Percentiles rank a stretch among this genome's conserved stretches.
Evolutionary conservation across 2,113 vertebrate genomes (phyloP).

Genomic region (Ifrita kowaldi): DNA sequence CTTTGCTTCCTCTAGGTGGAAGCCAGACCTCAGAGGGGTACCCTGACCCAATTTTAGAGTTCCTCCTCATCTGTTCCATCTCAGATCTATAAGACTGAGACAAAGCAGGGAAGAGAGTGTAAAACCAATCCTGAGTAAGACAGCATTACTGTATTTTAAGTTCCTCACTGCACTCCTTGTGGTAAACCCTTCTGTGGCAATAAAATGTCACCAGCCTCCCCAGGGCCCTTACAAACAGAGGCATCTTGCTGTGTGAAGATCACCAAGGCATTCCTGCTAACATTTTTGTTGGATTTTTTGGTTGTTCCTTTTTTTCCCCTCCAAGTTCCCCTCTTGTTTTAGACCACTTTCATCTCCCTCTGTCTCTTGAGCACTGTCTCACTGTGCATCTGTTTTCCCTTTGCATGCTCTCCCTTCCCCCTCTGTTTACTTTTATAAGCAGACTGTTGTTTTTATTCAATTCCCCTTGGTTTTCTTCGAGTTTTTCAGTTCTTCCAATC

Average conservation of each 20-base stretch:
- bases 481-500: conserved; percentile 49
- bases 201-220: background rate
- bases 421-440: conserved; percentile 64
- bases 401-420: conserved; percentile 29
- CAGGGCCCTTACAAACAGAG: background rate
- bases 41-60: background rate
- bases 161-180: background rate
- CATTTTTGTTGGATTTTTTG: background rate
- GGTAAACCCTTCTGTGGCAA: background rate
- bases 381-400: conserved; percentile 64
- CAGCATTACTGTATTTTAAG: background rate
- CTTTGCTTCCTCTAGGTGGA: background rate
- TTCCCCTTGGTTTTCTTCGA: conserved; percentile 36
- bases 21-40: background rate
- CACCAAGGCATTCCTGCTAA: background rate
- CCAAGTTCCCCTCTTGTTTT: background rate
- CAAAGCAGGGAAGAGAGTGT: background rate
- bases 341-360: background rate
- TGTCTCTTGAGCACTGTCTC: background rate
- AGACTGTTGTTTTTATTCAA: conserved; percentile 56
- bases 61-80: background rate
- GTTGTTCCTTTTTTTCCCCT: background rate
- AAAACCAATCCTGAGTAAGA: background rate
- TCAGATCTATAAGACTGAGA: background rate
- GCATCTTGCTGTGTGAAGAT: background rate